Base-by-base conservation (phyloP, 1,140 invertebrate genomes). In the Radopholus similis region DNA sequence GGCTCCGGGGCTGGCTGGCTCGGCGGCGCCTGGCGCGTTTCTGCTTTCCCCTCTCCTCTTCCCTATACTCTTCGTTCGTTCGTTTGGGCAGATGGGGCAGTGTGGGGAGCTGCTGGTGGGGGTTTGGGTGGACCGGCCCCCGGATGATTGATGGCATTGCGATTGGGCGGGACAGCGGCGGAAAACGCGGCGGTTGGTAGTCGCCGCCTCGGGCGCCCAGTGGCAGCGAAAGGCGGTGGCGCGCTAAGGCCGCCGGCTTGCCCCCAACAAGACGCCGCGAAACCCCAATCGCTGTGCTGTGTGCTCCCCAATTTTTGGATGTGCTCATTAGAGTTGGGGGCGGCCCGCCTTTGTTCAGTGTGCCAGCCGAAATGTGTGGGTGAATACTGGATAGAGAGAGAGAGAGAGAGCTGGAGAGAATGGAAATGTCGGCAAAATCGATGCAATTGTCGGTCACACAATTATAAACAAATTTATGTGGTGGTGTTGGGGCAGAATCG, bases 61-160 rank as follows among this genome's bases (percentile, higher is more conserved):
- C 44, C 44, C 15, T 13, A 6, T 21, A 9, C 15, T 28, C 13
- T 4, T 21, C 21, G 5, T 51, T 51, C 30, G 30, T 28, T 51
- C 44, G n/a, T 8, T 26, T 26, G 47, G 11, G 47, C 47, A 51
- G 47, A 51, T 51, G 47, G 47, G n/a, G 18, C 6, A 28, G 47
- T 21, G 38, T 8, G 47, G 18, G 47, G 47, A 13, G 42, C 5
- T n/a, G 42, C 1, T n/a, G 15, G 42, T 1, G 42, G 42, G n/a
- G 42, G 42, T 23, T 51, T n/a, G n/a, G 47, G 47, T 5, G 47
- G 47, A 23, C 18, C n/a, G 47, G 47, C 47, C 47, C n/a, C n/a
- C 47, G 47, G 47, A 51, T 51, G 47, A 51, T 51, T 51, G 47
- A 51, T 51, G 47, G 47, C 47, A 51, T 23, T 51, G 21, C 47